These are phyloP conservation scores for Agapetus fuscipes DNA, from an alignment of 2,888 invertebrate species.

Conservation along the genomic window DNA sequence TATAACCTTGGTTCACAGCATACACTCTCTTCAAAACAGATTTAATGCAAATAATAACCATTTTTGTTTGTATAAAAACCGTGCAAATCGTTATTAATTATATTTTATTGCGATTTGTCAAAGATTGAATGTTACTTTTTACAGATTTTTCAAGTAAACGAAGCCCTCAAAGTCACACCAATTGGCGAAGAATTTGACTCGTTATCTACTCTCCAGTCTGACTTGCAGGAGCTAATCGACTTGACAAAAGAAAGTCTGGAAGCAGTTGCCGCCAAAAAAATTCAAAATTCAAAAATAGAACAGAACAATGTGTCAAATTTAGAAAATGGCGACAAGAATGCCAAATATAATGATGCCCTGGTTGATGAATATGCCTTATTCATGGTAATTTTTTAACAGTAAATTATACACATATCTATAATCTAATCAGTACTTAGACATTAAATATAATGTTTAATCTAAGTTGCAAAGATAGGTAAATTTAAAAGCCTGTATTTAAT, in stretches of 20 bases:
- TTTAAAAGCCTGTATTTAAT: too few relatives aligned
- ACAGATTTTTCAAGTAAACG: slow-evolving; percentile 53
- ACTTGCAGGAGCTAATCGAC: slow-evolving; percentile 58
- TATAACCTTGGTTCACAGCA: too few relatives aligned
- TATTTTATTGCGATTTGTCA: too few relatives aligned
- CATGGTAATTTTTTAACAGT: slow-evolving; percentile 40
- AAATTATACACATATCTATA: not conserved
- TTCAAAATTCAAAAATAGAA: too few relatives aligned
- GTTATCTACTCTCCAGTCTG: slow-evolving; percentile 48
- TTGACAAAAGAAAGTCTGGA: slow-evolving; percentile 54
- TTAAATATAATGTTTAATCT: not conserved
- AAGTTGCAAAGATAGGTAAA: too few relatives aligned
- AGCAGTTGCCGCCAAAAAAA: slow-evolving; percentile 10
- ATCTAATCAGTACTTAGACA: not conserved
- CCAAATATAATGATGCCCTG: slow-evolving; percentile 27
- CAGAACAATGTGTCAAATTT: slow-evolving; percentile 19
- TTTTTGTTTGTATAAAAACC: too few relatives aligned
- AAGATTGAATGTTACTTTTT: too few relatives aligned
- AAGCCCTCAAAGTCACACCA: slow-evolving; percentile 42
- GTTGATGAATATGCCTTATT: slow-evolving; percentile 57
- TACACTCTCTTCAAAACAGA: too few relatives aligned
- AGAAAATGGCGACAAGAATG: slow-evolving; percentile 16
- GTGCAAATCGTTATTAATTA: too few relatives aligned
- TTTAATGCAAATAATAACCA: too few relatives aligned
- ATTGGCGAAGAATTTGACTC: slow-evolving; percentile 45